Evolutionary conservation across 2,797 vertebrate species (phyloP), one percentile per base, ranked within the genome.

Genomic region (Hoplostethus atlanticus): DNA sequence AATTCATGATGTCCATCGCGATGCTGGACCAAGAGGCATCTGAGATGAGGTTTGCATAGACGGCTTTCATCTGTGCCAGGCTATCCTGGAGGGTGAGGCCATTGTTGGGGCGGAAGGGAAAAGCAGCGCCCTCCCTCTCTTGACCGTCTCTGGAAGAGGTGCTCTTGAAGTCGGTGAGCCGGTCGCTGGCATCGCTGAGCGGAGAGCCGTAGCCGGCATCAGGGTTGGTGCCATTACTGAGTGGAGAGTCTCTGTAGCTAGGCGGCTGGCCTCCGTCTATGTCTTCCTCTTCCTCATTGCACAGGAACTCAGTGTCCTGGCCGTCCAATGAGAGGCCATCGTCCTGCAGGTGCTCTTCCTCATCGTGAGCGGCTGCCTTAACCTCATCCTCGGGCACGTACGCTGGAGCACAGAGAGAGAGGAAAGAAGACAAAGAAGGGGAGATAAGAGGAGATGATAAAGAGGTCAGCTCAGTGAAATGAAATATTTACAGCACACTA

Each of bases 11-110:
- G 91, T 98, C 97, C 95, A 98, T 94, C 67, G 97, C 96, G 81
- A 99, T 94, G 94, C 95, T 96, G 81, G 98, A 97, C 98, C 98
- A 99, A 94, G 97, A 99, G 92, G 97, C 96, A 89, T 98, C 97
- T 13, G 98, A 98, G 91, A 99, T 96, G 83, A 99, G 94, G 93
- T 99, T 99, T 91, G 98, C 97, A 92, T 99, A 99, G 92, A 98
- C 97, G 25, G 97, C 98, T 94, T 98, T 99, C 95, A 99, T 99
- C 91, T 99, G 96, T 42, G 97, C 97, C 95, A 99, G 93, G 93
- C 98, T 99, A 90, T 99, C 97, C 93, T 98, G 97, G 83, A 97
- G 96, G 81, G 97, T 97, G 68, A 97, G 94, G 87, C 95, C 89
- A 79, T 93, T 93, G 87, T 96, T 97, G 34, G 89, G 87, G 36